phyloP scores from a whole-genome alignment of 2,797 vertebrate genomes.

The Megaceryle alcyon region DNA sequence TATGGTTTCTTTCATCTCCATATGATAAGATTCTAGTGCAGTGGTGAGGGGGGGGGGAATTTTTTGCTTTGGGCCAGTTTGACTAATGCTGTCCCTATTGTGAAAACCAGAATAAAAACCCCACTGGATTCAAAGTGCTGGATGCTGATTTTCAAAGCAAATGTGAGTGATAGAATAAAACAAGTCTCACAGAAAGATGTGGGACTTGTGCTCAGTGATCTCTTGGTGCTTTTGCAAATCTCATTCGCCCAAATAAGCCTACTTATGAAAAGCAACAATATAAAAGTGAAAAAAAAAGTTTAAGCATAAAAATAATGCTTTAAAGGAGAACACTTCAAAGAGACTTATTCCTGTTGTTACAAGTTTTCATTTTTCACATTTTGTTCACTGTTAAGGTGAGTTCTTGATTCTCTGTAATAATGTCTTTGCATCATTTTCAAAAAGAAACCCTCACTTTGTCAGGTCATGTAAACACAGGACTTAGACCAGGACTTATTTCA shows the following conservation, averaged over 20 bases:
- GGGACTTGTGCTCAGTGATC: background rate
- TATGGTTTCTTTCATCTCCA: background rate
- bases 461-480: background rate
- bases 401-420: background rate
- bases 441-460: background rate
- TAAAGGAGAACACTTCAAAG: background rate
- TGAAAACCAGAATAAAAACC: background rate
- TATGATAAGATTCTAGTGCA: background rate
- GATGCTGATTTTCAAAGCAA: background rate
- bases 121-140: background rate
- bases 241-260: background rate
- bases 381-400: background rate
- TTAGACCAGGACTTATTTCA: background rate
- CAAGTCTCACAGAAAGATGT: background rate
- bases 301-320: background rate
- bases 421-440: background rate
- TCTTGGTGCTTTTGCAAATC: background rate
- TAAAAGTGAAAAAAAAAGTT: background rate
- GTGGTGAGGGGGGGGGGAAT: background rate
- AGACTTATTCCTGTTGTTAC: background rate
- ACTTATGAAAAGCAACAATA: background rate
- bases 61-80: background rate
- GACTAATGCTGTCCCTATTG: background rate
- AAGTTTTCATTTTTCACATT: background rate
- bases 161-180: background rate